These are phyloP conservation scores for Oxyteleia sp. DNA, from an alignment of 2,888 invertebrate species.

Conservation along the genomic window DNA sequence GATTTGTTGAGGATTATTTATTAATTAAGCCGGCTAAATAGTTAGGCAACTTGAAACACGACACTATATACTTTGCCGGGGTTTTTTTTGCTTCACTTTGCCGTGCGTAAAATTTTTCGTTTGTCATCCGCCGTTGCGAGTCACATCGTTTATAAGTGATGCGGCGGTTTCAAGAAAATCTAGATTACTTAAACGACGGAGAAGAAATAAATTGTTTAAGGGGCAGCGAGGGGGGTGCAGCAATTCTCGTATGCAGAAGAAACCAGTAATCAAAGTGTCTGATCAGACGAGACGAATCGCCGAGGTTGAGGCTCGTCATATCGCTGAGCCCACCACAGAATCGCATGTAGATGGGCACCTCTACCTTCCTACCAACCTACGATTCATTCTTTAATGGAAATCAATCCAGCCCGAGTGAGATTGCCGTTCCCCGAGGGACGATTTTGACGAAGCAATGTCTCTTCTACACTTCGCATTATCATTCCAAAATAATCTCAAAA, in stretches of 20 bases:
- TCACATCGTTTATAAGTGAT: constrained; percentile 56
- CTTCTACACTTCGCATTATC: constrained; percentile 70
- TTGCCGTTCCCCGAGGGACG: constrained; percentile 70
- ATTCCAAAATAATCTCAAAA: constrained; percentile 70
- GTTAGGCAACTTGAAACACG: neutral
- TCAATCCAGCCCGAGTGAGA: constrained; percentile 79
- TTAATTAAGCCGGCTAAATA: constrained; percentile 41
- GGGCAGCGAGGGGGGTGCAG: too few species aligned
- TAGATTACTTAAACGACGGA: too few species aligned
- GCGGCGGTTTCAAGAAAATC: constrained; percentile 68
- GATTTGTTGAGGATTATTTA: constrained; percentile 20
- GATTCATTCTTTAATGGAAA: constrained; percentile 80
- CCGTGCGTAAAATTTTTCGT: constrained; percentile 29
- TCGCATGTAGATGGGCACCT: constrained; percentile 71
- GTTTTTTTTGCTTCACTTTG: neutral
- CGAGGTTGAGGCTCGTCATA: too few species aligned
- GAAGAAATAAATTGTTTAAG: too few species aligned
- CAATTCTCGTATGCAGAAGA: too few species aligned
- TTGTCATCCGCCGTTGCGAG: constrained; percentile 49
- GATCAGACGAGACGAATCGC: too few species aligned
- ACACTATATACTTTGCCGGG: too few species aligned
- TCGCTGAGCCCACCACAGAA: too few species aligned
- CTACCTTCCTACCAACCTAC: constrained; percentile 68
- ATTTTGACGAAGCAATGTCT: constrained; percentile 71
- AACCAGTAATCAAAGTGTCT: too few species aligned